Conservation (phyloP, 2,797 vertebrate genomes). For the Tarsius wallacei region DNA sequence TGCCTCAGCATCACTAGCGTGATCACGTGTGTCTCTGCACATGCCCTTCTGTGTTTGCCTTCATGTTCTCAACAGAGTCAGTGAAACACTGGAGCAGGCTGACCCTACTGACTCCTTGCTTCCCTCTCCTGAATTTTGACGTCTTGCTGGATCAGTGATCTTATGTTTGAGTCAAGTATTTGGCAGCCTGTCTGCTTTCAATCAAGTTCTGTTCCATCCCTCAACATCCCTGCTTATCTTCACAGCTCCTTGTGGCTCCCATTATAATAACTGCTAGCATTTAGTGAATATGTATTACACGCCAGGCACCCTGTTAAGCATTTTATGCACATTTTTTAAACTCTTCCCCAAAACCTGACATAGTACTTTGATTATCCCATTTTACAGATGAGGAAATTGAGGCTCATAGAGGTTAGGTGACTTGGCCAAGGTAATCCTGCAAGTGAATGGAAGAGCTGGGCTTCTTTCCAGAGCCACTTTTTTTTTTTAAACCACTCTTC, state of each 20-base stretch:
- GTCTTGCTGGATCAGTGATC: slow-evolving; percentile 8
- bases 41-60: slow-evolving; percentile 83
- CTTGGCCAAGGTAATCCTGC: slow-evolving; percentile 55
- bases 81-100: slow-evolving; percentile 47
- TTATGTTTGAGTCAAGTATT: slow-evolving; percentile 36
- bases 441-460: neutral
- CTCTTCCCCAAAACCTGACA: neutral
- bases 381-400: slow-evolving; percentile 70
- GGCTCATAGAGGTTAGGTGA: slow-evolving; percentile 44
- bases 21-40: slow-evolving; percentile 87
- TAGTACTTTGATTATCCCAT: slow-evolving; percentile 46
- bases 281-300: slow-evolving; percentile 60
- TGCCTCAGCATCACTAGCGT: slow-evolving; percentile 81
- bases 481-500: neutral
- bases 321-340: slow-evolving; percentile 43
- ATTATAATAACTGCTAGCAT: slow-evolving; percentile 46
- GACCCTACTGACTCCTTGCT: slow-evolving; percentile 19
- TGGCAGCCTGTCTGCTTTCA: slow-evolving; percentile 38
- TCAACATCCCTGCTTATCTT: slow-evolving; percentile 36
- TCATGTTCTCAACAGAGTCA: slow-evolving; percentile 74
- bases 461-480: slow-evolving; percentile 34
- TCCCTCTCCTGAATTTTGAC: neutral
- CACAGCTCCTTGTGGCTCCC: slow-evolving; percentile 37
- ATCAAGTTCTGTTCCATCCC: slow-evolving; percentile 14
- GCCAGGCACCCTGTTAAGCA: slow-evolving; percentile 27